These are phyloP conservation scores for Parthenolecanium corni DNA, from an alignment of 2,888 invertebrate species.

Conservation along the genomic window DNA sequence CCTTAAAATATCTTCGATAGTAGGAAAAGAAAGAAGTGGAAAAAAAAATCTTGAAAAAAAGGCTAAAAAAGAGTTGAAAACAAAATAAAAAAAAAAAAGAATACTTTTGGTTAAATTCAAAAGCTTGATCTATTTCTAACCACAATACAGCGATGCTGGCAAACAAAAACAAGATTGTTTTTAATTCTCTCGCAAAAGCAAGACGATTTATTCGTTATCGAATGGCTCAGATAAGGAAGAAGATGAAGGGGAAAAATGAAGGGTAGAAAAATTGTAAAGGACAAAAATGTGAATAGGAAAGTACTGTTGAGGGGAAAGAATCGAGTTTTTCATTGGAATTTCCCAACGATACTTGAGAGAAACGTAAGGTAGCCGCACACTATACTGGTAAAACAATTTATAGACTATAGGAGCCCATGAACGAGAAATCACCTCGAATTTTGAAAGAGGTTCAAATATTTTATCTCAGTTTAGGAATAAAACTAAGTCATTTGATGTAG, in stretches of 20 bases:
- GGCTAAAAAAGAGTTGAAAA: not conserved
- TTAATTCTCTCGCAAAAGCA: slow-evolving; percentile 8
- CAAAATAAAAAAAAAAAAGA: slow-evolving; percentile 2
- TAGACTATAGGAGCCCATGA: too few relatives aligned
- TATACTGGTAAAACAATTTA: too few relatives aligned
- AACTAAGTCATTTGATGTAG: too few relatives aligned
- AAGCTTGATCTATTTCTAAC: slow-evolving; percentile 17
- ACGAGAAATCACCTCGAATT: too few relatives aligned
- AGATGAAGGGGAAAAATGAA: slow-evolving; percentile 6
- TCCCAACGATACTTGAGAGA: too few relatives aligned
- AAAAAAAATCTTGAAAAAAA: slow-evolving; percentile 12
- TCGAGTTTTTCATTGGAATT: too few relatives aligned
- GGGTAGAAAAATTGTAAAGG: not conserved
- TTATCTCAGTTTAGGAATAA: too few relatives aligned
- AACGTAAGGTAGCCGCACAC: too few relatives aligned
- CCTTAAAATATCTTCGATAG: slow-evolving; percentile 26
- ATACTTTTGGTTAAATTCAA: not conserved
- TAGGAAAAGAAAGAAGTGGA: not conserved
- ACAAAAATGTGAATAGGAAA: too few relatives aligned
- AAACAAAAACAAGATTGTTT: slow-evolving; percentile 11
- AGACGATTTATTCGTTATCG: slow-evolving; percentile 14
- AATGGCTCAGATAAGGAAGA: slow-evolving; percentile 2
- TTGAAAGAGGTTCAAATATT: too few relatives aligned
- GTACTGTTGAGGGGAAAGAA: too few relatives aligned
- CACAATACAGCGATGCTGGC: not conserved